Base-by-base conservation (phyloP, 2,888 invertebrate species). In the Rotaria macrura region DNA sequence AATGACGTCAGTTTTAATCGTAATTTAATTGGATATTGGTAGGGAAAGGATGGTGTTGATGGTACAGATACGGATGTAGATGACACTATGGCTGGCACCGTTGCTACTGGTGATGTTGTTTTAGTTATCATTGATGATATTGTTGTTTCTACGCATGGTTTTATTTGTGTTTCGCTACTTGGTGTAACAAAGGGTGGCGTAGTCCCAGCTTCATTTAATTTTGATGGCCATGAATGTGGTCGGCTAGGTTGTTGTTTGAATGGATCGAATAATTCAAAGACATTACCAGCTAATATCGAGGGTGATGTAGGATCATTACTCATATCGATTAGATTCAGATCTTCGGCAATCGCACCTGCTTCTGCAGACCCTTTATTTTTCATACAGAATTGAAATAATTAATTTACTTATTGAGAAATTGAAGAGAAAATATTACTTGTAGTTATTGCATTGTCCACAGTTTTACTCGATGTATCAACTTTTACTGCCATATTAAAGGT, bases 191-290 rank as follows among this genome's bases (percentile, higher is more conserved):
- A 43, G 25, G 79, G 79, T 3, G 79, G 40, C 43, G 40, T 43
- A 79, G 25, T 79, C 14, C 79, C 79, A n/a, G 79, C 79, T 79
- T 79, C 25, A n/a, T 40, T 79, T 40, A 79, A 43, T 43, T 79
- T 79, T 2, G 40, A 10, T 43, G 79, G 79, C 79, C 79, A 79
- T 12, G 79, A 79, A 43, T 43, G 79, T n/a, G 79, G 79, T 43
- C 79, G 79, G 43, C 4, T 43, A 2, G 43, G 4, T 43, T 43
- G 4, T 43, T 43, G 43, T 84, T 54, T 49, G 23, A 84, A 47
- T 57, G 84, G 84, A 84, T 84, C 84, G 25, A 84, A 84, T 38
- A 84, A 40, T 52, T 84, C 84, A 17, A 84, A 49, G 4, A 84
- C 52, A 47, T 57, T 84, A 38, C 25, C 55, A n/a, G 38, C 4